A percentile compares a stretch with the other conserved stretches of the same genome.
Evolutionary conservation across 2,888 invertebrate genomes (phyloP).

Genomic region (Drepana falcataria): DNA sequence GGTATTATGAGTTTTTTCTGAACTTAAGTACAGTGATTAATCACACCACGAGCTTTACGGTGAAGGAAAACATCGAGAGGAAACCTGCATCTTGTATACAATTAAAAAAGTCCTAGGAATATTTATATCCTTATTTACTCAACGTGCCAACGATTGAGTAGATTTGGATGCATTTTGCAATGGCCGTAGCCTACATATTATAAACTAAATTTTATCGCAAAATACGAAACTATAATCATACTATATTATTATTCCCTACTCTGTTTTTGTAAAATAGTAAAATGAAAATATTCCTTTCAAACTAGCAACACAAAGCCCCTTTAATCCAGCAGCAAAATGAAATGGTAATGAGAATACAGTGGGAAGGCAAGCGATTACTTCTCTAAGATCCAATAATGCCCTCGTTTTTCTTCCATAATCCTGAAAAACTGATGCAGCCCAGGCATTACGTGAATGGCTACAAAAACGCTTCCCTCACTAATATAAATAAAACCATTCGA

Average conservation of each 20-base stretch:
- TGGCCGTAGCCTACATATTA: too few relatives aligned
- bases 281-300: neutral
- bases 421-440: slow-evolving; percentile 64
- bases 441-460: slow-evolving; percentile 44
- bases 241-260: neutral
- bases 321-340: slow-evolving; percentile 34
- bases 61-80: too few relatives aligned
- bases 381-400: slow-evolving; percentile 67
- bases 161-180: too few relatives aligned
- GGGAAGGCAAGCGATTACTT: slow-evolving; percentile 53
- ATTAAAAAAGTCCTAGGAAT: too few relatives aligned
- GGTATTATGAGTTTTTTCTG: too few relatives aligned
- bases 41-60: too few relatives aligned
- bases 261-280: neutral
- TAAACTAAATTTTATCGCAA: too few relatives aligned
- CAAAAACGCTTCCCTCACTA: slow-evolving; percentile 49
- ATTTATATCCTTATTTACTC: too few relatives aligned
- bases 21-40: too few relatives aligned
- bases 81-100: too few relatives aligned
- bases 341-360: slow-evolving; percentile 64
- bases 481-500: slow-evolving; percentile 54
- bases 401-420: slow-evolving; percentile 71
- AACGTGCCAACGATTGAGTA: too few relatives aligned
- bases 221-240: neutral
- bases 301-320: slow-evolving; percentile 6